Evolutionary conservation across 2,888 invertebrate species (phyloP), one percentile per base, ranked within the genome.

Genomic region (Agrypnus murinus): DNA sequence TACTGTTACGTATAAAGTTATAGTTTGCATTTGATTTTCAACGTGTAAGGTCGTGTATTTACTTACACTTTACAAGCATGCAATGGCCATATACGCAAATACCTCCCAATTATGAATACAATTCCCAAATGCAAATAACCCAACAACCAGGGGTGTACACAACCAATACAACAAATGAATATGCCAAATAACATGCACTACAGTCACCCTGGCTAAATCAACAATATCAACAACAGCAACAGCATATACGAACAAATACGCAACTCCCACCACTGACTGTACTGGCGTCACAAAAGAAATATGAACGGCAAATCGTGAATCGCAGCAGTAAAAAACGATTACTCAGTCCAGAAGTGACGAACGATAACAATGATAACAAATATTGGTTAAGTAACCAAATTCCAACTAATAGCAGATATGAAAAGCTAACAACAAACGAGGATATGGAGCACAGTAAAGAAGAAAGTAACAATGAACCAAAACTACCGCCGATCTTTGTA

Each of bases 141-240:
- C 53, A 3, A 53, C 53, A 53, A 53, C 36, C 57, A 57, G 57
- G 17, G 59, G 38, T 57, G n/a, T n/a, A n/a, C n/a, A n/a, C n/a
- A n/a, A n/a, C n/a, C n/a, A n/a, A n/a, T n/a, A n/a, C n/a, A n/a
- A 38, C 17, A 7, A 6, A 38, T 14, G 36, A 57, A 34, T 53
- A 34, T 53, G 53, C 31, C 15, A 53, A 34, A 34, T 17, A 53
- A 12, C 14, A 19, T 43, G 31, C 40, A 59, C 19, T 19, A 40
- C 40, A 59, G 59, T 25, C 59, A 59, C 19, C 19, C 19, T n/a
- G 15, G 5, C 59, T 17, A 34, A 19, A 31, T 36, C n/a, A n/a
- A n/a, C n/a, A n/a, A n/a, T n/a, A n/a, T n/a, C n/a, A n/a, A n/a
- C n/a, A n/a, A n/a, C n/a, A 32, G 14, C 7, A 34, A 15, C 57